Conservation (phyloP, 2,888 invertebrate genomes). For the Sphinx pinastri region DNA sequence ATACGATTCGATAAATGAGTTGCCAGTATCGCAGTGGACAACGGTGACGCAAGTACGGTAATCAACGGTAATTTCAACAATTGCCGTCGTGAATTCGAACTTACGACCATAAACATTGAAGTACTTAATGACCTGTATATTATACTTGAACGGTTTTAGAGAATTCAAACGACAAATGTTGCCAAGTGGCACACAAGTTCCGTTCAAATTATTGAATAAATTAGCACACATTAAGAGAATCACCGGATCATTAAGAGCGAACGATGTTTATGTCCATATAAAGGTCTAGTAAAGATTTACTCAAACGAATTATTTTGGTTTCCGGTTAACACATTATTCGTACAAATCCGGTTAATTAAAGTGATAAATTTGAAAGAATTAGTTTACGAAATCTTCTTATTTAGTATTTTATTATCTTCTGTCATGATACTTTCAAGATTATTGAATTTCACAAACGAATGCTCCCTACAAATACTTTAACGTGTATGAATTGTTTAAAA, state of each 20-base stretch:
- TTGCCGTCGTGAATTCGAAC: neutral
- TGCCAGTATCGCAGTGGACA: neutral
- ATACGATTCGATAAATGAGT: slow-evolving; percentile 18
- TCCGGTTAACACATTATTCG: too few species aligned
- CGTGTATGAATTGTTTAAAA: too few species aligned
- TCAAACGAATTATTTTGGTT: too few species aligned
- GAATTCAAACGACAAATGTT: neutral
- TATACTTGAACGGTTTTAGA: neutral
- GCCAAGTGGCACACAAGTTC: neutral
- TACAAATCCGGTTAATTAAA: too few species aligned
- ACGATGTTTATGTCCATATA: neutral
- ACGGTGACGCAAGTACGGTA: slow-evolving; percentile 33
- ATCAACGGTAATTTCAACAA: slow-evolving; percentile 33
- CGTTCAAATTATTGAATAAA: neutral
- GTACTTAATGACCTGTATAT: neutral
- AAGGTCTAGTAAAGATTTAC: neutral
- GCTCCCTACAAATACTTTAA: too few species aligned
- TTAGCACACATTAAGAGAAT: neutral
- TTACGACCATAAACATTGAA: neutral
- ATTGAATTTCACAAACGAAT: too few species aligned
- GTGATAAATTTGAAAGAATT: too few species aligned
- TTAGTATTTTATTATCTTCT: too few species aligned
- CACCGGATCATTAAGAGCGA: neutral
- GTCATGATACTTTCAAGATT: too few species aligned
- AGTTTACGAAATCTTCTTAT: too few species aligned